Evolutionary conservation across 2,888 invertebrate genomes (phyloP).

Genomic region (Drosophila melanosoma): DNA sequence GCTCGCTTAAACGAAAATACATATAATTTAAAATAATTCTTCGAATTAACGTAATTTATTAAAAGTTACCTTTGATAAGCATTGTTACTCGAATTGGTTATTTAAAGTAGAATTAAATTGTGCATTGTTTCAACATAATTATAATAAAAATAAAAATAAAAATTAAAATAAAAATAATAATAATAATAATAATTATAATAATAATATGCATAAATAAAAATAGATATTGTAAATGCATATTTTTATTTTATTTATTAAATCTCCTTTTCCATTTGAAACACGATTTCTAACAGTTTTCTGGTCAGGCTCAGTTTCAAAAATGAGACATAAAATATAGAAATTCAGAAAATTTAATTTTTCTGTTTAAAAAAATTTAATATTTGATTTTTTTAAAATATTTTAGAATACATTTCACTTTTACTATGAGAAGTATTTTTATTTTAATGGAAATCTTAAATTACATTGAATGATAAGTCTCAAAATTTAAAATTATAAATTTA

Average conservation of each 20-base stretch:
- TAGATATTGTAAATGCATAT: too few species aligned
- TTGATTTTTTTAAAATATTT: too few species aligned
- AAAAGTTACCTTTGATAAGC: background rate
- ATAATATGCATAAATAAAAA: too few species aligned
- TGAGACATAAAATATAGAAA: background rate
- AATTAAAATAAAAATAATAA: too few species aligned
- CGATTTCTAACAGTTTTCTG: background rate
- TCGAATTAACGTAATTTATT: background rate
- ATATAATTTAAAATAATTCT: too few species aligned
- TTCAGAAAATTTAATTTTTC: background rate
- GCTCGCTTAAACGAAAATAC: background rate
- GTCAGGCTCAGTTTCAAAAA: background rate
- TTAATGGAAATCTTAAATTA: background rate
- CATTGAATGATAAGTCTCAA: background rate
- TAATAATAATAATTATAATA: too few species aligned
- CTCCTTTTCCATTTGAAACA: background rate
- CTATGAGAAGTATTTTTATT: background rate
- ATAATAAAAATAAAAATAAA: too few species aligned
- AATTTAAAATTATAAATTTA: background rate
- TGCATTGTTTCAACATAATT: too few species aligned
- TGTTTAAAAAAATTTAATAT: background rate
- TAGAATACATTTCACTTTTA: background rate
- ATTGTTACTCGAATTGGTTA: too few species aligned
- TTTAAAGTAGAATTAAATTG: background rate
- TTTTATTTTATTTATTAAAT: too few species aligned